A percentile compares a stretch with the other conserved stretches of the same genome.
phyloP scores from a whole-genome alignment of 1,140 invertebrate genomes.

The Brachionus angularis region DNA sequence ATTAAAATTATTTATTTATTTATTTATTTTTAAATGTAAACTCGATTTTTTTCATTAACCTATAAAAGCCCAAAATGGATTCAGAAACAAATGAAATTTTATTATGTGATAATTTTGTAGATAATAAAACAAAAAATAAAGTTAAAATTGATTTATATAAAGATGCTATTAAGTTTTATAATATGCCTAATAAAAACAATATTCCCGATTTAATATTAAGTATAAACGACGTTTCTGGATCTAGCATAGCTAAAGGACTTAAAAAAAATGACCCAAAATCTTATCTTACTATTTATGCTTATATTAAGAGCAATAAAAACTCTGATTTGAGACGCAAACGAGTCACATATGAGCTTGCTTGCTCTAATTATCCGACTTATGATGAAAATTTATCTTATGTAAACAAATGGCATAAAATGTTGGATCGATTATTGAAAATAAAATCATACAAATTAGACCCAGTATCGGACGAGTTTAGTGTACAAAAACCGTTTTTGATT shows the following conservation, averaged over 20 bases:
- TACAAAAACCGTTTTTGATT: constrained; percentile 13
- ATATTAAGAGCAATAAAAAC: not conserved
- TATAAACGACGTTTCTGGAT: constrained; percentile 24
- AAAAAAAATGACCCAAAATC: not conserved
- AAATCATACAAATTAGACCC: not conserved
- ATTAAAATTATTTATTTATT: too few species aligned
- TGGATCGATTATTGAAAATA: constrained; percentile 1
- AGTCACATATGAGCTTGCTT: constrained; percentile 10
- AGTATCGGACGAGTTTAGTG: not conserved
- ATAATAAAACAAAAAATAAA: too few species aligned
- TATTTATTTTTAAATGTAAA: too few species aligned
- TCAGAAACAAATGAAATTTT: too few species aligned
- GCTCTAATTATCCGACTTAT: not conserved
- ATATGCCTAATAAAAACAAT: too few species aligned
- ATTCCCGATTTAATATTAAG: constrained; percentile 2
- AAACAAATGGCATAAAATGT: constrained; percentile 10
- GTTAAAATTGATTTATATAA: too few species aligned
- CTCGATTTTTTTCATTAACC: too few species aligned
- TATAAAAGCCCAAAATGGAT: too few species aligned
- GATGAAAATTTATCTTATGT: constrained; percentile 30
- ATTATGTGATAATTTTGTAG: too few species aligned
- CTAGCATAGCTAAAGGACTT: not conserved
- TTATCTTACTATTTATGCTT: constrained; percentile 23
- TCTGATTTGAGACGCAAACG: constrained; percentile 3
- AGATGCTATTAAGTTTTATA: too few species aligned